These are phyloP conservation scores for Tokudaia tokunoshimensis DNA, from an alignment of 2,797 vertebrate species.

Conservation along the genomic window DNA sequence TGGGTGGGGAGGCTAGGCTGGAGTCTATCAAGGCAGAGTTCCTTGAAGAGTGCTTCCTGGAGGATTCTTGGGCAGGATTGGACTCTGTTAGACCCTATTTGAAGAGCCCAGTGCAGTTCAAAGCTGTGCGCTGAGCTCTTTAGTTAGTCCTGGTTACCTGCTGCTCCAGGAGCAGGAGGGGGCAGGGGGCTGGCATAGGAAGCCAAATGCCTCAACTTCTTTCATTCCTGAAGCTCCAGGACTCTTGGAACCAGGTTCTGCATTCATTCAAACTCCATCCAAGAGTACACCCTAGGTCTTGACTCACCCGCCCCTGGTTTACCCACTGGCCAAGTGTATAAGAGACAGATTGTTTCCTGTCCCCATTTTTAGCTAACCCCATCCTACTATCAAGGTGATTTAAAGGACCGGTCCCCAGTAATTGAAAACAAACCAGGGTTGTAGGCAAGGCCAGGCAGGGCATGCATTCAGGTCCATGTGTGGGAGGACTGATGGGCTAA, in stretches of 20 bases:
- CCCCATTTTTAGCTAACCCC: not conserved
- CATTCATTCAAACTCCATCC: accelerated
- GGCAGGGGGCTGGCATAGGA: too few species aligned
- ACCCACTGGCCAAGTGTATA: too few species aligned
- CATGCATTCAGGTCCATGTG: accelerated
- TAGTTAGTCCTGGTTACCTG: not conserved
- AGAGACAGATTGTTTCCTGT: not conserved
- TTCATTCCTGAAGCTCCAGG: not conserved
- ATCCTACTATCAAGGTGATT: not conserved
- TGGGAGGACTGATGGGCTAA: not conserved
- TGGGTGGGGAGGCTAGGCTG: not conserved
- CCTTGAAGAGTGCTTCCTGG: not conserved
- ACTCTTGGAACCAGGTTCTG: not conserved
- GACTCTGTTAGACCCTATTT: not conserved
- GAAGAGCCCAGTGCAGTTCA: too few species aligned
- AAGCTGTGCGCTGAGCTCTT: not conserved
- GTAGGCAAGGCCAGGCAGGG: not conserved
- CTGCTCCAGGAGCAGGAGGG: not conserved
- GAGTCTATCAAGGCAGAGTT: too few species aligned
- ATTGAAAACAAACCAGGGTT: not conserved
- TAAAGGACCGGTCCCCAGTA: too few species aligned
- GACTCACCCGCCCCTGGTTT: not conserved
- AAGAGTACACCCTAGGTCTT: not conserved
- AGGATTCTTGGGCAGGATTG: not conserved
- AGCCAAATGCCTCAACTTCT: not conserved